A percentile compares a stretch with the other conserved stretches of the same genome.
Conservation (phyloP, 2,113 vertebrate genomes). For the Corythoichthys intestinalis region DNA sequence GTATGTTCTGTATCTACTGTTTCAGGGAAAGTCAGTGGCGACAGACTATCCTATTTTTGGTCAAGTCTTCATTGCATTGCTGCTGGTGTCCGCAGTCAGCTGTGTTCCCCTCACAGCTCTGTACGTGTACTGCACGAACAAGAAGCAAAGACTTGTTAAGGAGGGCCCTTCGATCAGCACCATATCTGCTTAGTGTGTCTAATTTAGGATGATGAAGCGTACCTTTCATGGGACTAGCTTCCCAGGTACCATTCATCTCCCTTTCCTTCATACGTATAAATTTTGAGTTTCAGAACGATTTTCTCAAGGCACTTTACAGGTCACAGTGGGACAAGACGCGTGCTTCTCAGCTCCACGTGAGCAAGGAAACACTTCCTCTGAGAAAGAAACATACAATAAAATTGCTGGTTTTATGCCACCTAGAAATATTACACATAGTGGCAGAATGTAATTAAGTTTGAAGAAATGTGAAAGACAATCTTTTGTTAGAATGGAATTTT, state of each 20-base stretch:
- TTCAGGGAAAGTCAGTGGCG: constrained; percentile 81
- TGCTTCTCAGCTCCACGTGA: background rate
- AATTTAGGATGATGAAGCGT: background rate
- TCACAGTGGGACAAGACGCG: background rate
- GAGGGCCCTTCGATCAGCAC: constrained; percentile 17
- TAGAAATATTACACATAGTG: background rate
- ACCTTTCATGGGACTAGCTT: background rate
- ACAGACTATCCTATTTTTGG: constrained; percentile 78
- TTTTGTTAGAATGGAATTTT: background rate
- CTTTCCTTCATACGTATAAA: background rate
- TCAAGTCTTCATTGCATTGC: constrained; percentile 78
- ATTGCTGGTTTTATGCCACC: background rate
- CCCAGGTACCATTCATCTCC: background rate
- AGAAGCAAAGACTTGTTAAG: constrained; percentile 19
- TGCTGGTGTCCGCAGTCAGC: constrained; percentile 76
- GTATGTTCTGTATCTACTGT: background rate
- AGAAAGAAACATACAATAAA: background rate
- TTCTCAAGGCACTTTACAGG: background rate
- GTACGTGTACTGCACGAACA: constrained; percentile 59
- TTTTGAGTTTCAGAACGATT: too few relatives aligned
- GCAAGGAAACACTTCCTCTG: background rate
- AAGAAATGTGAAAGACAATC: background rate
- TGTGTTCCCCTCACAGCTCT: constrained; percentile 83
- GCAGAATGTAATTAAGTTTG: background rate
- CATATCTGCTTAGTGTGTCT: constrained; percentile 9